A percentile compares a stretch with the other conserved stretches of the same genome.
Evolutionary conservation across 2,113 vertebrate genomes (phyloP).

Genomic region (Channa maculata): DNA sequence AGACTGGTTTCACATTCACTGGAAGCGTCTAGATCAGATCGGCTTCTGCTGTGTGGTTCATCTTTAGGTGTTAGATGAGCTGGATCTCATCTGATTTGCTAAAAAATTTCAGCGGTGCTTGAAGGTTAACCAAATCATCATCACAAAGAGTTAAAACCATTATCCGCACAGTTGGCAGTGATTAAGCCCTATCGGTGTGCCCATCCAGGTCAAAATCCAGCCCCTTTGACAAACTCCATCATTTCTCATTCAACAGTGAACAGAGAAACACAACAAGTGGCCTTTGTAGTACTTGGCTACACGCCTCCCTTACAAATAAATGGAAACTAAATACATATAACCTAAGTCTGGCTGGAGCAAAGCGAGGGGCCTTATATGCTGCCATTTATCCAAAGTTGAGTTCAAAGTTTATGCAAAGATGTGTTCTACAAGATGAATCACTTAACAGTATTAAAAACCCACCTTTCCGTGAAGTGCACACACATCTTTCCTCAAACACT

Average conservation of each 20-base stretch:
- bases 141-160: neutral
- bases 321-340: slow-evolving; percentile 47
- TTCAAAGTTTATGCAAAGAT: neutral
- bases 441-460: slow-evolving; percentile 30
- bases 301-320: slow-evolving; percentile 50
- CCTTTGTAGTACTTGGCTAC: slow-evolving; percentile 17
- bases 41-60: neutral
- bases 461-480: neutral
- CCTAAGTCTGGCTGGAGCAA: slow-evolving; percentile 20
- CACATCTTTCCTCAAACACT: neutral
- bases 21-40: too few relatives aligned
- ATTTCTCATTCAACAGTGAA: slow-evolving; percentile 41
- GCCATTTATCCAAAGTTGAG: slow-evolving; percentile 45
- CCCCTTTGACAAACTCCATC: slow-evolving; percentile 24
- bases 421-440: slow-evolving; percentile 42
- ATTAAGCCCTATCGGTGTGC: neutral
- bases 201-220: neutral
- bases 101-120: neutral
- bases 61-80: neutral
- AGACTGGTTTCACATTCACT: too few relatives aligned
- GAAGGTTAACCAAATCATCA: neutral
- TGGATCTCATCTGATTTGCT: neutral
- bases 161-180: neutral
- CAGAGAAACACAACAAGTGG: slow-evolving; percentile 48
- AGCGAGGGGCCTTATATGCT: slow-evolving; percentile 30